These are phyloP conservation scores for Ptychadena robeensis DNA, from an alignment of 2,797 vertebrate genomes.

Conservation along the genomic window DNA sequence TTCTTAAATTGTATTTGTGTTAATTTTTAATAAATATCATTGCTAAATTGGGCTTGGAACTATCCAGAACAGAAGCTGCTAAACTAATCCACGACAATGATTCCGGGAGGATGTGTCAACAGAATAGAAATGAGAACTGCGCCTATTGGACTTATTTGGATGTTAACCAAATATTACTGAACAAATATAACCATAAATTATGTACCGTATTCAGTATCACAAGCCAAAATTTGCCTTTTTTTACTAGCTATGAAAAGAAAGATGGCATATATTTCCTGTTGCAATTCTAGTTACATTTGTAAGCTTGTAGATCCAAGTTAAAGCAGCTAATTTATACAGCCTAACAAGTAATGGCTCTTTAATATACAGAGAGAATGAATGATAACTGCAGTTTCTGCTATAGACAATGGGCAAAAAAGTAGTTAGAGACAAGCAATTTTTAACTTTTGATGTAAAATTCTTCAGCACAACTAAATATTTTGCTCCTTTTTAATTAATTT, in stretches of 20 bases:
- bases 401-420: not conserved
- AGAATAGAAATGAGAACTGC: not conserved
- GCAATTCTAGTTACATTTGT: not conserved
- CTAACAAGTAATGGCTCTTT: no score
- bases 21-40: slow-evolving; percentile 5
- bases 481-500: not conserved
- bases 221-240: not conserved
- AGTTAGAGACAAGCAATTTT: not conserved
- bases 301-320: not conserved
- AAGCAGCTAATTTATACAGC: not conserved
- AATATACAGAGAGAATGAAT: not conserved
- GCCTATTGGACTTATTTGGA: not conserved
- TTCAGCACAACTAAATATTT: not conserved
- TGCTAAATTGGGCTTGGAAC: not conserved
- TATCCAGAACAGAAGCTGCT: not conserved
- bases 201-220: no score
- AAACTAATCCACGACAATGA: not conserved
- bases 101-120: slow-evolving; percentile 12
- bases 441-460: not conserved
- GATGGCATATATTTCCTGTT: not conserved
- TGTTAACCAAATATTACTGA: not conserved
- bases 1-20: not conserved
- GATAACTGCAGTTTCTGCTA: not conserved
- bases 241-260: not conserved
- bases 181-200: not conserved